Base-by-base conservation (phyloP, 2,888 invertebrate genomes). In the Thereva nobilitata region DNA sequence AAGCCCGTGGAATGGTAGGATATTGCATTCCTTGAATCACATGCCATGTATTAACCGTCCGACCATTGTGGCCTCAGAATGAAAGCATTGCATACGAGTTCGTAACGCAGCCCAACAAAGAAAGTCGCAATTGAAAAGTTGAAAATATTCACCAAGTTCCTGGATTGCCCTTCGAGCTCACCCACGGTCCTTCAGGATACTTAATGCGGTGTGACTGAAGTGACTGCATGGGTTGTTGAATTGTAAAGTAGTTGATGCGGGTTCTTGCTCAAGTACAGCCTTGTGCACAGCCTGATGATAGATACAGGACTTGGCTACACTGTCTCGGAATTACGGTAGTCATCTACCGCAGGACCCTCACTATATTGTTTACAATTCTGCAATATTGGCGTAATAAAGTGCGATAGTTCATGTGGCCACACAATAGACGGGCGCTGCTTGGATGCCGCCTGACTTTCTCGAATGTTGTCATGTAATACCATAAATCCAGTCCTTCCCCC, bases 381-480 rank as follows among this genome's bases (percentile, higher is more conserved):
- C 66, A 66, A 66, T 66, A 56, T 66, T 66, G 56, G 50, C 57
- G 35, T 57, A 56, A 56, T 45, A 56, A 50, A 50, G 49, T 45
- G 52, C 23, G 12, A 56, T 47, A 35, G 57, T 66, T 50, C 66
- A 66, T 57, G 57, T 41, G 38, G 44, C 56, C 37, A 47, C 54
- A 64, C 41, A 42, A 52, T 64, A 54, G 54, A 64, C 44, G 12
- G 37, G 34, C 23, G n/a, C 38, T n/a, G 41, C 52, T 23, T 23
- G 23, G 23, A 42, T 42, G 37, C 37, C 44, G 54, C 8, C 10
- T 64, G 37, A 41, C 41, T 55, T 41, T 40, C 10, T 8, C 23
- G 37, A 37, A 53, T 42, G 42, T n/a, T 45, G 41, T 54, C n/a
- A 54, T 54, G 9, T 35, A 35, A 9, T 5, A 54, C 44, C 44